Evolutionary conservation across 2,797 vertebrate species (phyloP).

Genomic region (Spinus pinus): DNA sequence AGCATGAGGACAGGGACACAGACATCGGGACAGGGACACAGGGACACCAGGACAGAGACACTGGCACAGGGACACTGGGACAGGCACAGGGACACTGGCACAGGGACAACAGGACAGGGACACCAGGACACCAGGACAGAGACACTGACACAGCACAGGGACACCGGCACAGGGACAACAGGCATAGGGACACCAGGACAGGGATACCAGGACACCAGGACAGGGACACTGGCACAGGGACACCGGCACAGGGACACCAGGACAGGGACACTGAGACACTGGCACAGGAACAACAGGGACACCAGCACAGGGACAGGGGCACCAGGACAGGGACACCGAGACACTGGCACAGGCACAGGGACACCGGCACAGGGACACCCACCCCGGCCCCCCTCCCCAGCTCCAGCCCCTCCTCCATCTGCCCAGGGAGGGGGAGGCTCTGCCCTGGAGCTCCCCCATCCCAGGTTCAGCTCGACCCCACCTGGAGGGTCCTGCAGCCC

Average conservation of each 20-base stretch:
- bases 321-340: not conserved
- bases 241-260: accelerated
- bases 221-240: too few species aligned
- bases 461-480: accelerated
- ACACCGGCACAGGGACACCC: not conserved
- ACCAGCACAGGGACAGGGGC: too few species aligned
- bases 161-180: too few species aligned
- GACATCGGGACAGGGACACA: too few species aligned
- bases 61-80: too few species aligned
- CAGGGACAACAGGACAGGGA: accelerated
- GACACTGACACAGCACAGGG: not conserved
- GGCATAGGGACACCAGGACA: too few species aligned
- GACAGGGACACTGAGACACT: too few species aligned
- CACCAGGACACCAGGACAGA: too few species aligned
- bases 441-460: not conserved
- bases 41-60: not conserved
- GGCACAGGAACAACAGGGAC: too few species aligned
- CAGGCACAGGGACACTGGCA: not conserved
- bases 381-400: not conserved
- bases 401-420: not conserved
- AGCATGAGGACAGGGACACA: too few species aligned
- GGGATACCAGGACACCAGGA: not conserved
- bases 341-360: accelerated
- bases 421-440: accelerated
- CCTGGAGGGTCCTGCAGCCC: not conserved